Evolutionary conservation across 2,888 invertebrate species (phyloP).

Genomic region (Aricia artaxerxes): DNA sequence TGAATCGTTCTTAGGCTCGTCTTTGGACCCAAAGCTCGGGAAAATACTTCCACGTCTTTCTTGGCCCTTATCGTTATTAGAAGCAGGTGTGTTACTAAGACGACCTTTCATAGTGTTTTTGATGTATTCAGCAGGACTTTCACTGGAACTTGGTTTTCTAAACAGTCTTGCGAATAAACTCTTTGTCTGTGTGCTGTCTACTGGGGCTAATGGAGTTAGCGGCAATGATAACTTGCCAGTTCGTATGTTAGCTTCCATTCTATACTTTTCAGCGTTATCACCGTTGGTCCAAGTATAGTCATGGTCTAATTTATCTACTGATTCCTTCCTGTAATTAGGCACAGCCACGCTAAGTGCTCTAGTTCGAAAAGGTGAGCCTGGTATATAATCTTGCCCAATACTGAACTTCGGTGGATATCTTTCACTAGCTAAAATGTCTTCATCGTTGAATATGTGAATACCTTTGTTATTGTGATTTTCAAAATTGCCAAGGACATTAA

Average conservation of each 20-base stretch:
- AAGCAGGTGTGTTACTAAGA: constrained; percentile 54
- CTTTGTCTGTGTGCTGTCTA: constrained; percentile 51
- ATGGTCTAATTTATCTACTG: constrained; percentile 64
- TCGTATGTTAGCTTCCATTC: constrained; percentile 72
- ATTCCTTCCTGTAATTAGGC: constrained; percentile 69
- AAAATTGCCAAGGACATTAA: constrained; percentile 86
- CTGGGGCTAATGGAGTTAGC: constrained; percentile 48
- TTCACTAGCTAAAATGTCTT: constrained; percentile 87
- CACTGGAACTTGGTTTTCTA: constrained; percentile 60
- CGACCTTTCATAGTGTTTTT: constrained; percentile 65
- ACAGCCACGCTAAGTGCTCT: constrained; percentile 83
- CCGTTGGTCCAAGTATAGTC: constrained; percentile 87
- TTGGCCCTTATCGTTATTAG: constrained; percentile 53
- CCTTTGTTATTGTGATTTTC: constrained; percentile 77
- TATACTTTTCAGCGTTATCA: constrained; percentile 80
- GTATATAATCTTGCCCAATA: constrained; percentile 70
- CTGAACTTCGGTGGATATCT: constrained; percentile 77
- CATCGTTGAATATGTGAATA: constrained; percentile 86
- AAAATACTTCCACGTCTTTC: constrained; percentile 66
- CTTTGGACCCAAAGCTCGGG: constrained; percentile 56
- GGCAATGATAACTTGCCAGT: constrained; percentile 71
- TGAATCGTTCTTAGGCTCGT: constrained; percentile 56
- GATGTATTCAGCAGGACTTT: constrained; percentile 61
- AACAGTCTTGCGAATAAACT: constrained; percentile 61
- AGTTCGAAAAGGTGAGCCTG: constrained; percentile 68